These are phyloP conservation scores for Arnoldichthys spilopterus DNA, from an alignment of 2,797 vertebrate genomes.

Conservation along the genomic window DNA sequence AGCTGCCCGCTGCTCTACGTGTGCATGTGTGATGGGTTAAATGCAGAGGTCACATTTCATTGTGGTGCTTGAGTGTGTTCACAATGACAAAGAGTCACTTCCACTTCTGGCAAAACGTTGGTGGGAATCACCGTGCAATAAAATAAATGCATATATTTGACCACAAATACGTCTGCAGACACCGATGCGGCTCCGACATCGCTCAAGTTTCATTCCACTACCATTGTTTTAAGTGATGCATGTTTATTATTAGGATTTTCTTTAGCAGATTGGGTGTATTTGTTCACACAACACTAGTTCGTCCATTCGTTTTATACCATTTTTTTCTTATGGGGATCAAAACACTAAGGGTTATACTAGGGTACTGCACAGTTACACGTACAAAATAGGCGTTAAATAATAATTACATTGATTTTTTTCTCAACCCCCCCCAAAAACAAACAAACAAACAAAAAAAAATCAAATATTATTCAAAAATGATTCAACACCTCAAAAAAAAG, in stretches of 20 bases:
- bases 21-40: too few species aligned
- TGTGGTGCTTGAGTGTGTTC: too few species aligned
- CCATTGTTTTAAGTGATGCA: conserved; percentile 40
- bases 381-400: conserved; percentile 39
- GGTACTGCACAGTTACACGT: conserved; percentile 49
- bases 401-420: conserved; percentile 11
- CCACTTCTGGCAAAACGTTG: too few species aligned
- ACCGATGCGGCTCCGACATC: too few species aligned
- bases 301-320: background rate
- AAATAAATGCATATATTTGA: too few species aligned
- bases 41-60: too few species aligned
- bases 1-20: too few species aligned
- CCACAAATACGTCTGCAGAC: too few species aligned
- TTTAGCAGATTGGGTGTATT: conserved; percentile 50
- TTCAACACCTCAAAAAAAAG: conserved; percentile 37
- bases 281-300: conserved; percentile 48
- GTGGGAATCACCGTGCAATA: too few species aligned
- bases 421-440: background rate
- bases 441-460: background rate
- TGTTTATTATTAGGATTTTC: conserved; percentile 39
- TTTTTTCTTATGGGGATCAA: conserved; percentile 18
- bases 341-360: conserved; percentile 41
- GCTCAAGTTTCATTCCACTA: background rate
- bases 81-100: too few species aligned
- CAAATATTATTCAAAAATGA: conserved; percentile 31